Evolutionary conservation across 92 coral and sea anemone genomes (phyloP).

Genomic region (Epizoanthus stellaris): DNA sequence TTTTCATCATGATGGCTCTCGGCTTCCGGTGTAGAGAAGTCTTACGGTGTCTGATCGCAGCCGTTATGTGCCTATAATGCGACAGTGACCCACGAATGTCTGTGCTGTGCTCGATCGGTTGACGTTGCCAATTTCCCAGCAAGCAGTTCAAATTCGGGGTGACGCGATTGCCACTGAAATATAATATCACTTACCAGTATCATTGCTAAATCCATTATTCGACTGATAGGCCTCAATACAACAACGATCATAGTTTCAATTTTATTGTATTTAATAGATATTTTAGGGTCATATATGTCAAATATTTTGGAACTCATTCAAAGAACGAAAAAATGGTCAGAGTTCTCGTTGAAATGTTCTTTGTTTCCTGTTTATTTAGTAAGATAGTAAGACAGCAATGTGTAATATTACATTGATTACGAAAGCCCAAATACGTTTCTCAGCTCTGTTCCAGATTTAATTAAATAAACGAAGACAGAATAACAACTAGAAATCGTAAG

Average conservation of each 20-base stretch:
- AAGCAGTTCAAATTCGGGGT: constrained; percentile 24
- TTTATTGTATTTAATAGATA: constrained; percentile 1
- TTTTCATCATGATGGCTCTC: constrained; percentile 19
- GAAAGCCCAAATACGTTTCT: background rate
- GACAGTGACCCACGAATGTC: constrained; percentile 1
- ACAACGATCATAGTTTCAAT: constrained; percentile 14
- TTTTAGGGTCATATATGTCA: constrained; percentile 28
- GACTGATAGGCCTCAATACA: constrained; percentile 7
- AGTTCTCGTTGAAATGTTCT: background rate
- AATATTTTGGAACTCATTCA: constrained; percentile 3
- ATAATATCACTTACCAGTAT: constrained; percentile 17
- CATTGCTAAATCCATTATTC: constrained; percentile 32
- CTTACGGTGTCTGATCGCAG: background rate
- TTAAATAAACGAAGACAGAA: background rate
- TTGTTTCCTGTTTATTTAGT: background rate
- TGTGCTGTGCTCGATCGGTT: background rate
- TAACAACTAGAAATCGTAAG: too few relatives aligned
- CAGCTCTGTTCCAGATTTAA: background rate
- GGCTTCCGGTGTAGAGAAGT: constrained; percentile 19
- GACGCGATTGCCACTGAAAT: constrained; percentile 28
- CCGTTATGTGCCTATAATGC: background rate
- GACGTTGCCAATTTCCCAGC: constrained; percentile 20
- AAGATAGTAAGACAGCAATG: background rate
- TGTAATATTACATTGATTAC: background rate
- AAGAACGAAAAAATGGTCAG: background rate